Evolutionary conservation across 2,113 vertebrate genomes (phyloP).

Genomic region (Phylloscopus whistleri): DNA sequence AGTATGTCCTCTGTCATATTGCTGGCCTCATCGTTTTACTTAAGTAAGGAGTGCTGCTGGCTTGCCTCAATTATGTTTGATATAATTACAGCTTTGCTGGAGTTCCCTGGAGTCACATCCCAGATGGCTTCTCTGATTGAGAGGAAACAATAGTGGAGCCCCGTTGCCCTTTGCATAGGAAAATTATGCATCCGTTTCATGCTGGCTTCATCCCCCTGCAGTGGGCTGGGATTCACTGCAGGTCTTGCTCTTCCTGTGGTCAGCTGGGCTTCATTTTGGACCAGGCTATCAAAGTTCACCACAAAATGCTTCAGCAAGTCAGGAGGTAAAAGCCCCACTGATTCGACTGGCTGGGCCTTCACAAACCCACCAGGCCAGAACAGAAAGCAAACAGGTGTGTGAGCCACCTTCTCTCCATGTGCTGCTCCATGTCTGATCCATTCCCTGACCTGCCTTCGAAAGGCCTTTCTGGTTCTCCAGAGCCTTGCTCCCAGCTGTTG

Average conservation of each 20-base stretch:
- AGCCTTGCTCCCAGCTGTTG: background rate
- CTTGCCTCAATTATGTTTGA: background rate
- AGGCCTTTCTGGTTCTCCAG: background rate
- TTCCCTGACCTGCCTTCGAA: background rate
- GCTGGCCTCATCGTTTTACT: background rate
- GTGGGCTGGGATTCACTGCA: background rate
- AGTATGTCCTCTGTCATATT: background rate
- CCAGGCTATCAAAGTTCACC: background rate
- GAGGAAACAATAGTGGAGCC: background rate
- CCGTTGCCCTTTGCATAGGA: background rate
- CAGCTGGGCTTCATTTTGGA: background rate
- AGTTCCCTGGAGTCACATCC: background rate
- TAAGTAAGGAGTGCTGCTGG: background rate
- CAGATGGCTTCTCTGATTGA: background rate
- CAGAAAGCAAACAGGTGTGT: background rate
- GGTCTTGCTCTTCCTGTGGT: background rate
- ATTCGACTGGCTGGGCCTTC: background rate
- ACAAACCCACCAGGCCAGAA: background rate
- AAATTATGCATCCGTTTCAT: background rate
- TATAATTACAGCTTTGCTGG: constrained; percentile 1
- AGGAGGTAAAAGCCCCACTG: constrained; percentile 14
- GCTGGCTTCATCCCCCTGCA: background rate
- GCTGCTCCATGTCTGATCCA: background rate
- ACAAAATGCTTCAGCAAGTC: constrained; percentile 37
- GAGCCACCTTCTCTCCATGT: background rate